phyloP scores from a whole-genome alignment of 2,113 vertebrate genomes.

The Leptodactylus fuscus region DNA sequence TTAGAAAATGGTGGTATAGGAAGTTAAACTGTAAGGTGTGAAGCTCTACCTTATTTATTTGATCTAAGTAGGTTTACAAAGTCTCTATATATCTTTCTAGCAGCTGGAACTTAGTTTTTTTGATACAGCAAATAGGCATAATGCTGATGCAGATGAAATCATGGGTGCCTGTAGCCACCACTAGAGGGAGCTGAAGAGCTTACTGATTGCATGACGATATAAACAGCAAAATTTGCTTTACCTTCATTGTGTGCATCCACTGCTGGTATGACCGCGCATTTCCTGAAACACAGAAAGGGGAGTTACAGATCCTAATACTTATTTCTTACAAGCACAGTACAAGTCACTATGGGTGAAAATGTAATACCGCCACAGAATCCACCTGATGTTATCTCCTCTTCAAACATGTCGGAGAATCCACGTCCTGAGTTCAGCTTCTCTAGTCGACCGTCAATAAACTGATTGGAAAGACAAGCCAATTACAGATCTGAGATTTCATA shows the following conservation, averaged over 20 bases:
- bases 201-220: no score
- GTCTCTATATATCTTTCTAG: no score
- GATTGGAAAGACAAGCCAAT: slow-evolving; percentile 69
- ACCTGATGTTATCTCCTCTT: slow-evolving; percentile 96
- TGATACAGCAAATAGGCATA: no score
- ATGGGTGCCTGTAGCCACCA: no score
- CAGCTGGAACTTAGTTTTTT: no score
- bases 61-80: no score
- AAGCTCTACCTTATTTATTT: no score
- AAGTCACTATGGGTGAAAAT: slow-evolving; percentile 3
- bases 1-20: not conserved
- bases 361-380: slow-evolving; percentile 91
- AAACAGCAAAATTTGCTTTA: slow-evolving; percentile 75
- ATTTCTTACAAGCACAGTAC: not conserved
- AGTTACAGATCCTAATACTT: not conserved
- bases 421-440: slow-evolving; percentile 94
- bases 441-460: slow-evolving; percentile 97
- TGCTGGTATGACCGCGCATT: slow-evolving; percentile 91
- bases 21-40: not conserved
- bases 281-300: slow-evolving; percentile 74
- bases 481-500: not conserved
- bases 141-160: no score
- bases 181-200: no score
- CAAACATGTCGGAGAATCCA: slow-evolving; percentile 93
- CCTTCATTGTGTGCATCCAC: slow-evolving; percentile 95